phyloP scores from a whole-genome alignment of 2,797 vertebrate genomes.

The Neomorphus geoffroyi region DNA sequence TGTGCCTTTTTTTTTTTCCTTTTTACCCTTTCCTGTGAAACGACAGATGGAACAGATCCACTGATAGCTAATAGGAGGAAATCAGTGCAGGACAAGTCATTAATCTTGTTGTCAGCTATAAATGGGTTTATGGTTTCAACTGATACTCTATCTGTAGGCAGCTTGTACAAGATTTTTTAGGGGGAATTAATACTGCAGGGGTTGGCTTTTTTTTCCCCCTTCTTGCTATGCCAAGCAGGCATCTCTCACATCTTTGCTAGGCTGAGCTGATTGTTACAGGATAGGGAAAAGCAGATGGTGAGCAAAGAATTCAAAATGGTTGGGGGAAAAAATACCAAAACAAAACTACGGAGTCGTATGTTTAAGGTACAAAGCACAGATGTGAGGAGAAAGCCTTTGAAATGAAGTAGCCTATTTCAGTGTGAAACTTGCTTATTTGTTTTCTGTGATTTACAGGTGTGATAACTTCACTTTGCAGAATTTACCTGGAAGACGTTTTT shows the following conservation, averaged over 20 bases:
- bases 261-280: slow-evolving; percentile 66
- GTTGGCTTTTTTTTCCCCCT: background rate
- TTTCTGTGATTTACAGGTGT: slow-evolving; percentile 56
- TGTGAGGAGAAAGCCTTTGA: slow-evolving; percentile 51
- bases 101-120: slow-evolving; percentile 94
- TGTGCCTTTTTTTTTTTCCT: background rate
- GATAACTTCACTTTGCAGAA: slow-evolving; percentile 42
- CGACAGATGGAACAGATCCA: slow-evolving; percentile 81
- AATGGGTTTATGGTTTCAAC: slow-evolving; percentile 88
- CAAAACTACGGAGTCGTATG: slow-evolving; percentile 48
- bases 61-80: slow-evolving; percentile 87
- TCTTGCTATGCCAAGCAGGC: slow-evolving; percentile 58
- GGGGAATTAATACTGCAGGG: slow-evolving; percentile 69
- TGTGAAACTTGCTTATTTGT: slow-evolving; percentile 62
- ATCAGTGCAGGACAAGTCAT: slow-evolving; percentile 83
- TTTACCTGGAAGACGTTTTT: slow-evolving; percentile 51
- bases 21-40: slow-evolving; percentile 64
- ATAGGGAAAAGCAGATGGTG: slow-evolving; percentile 78
- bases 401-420: slow-evolving; percentile 42
- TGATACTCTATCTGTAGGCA: slow-evolving; percentile 86
- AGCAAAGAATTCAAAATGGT: slow-evolving; percentile 66
- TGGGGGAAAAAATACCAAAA: slow-evolving; percentile 56
- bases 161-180: slow-evolving; percentile 77
- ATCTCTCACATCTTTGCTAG: slow-evolving; percentile 69
- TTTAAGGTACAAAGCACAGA: slow-evolving; percentile 58